These are phyloP conservation scores for Chloroceryle amazona DNA, from an alignment of 2,797 vertebrate genomes.

Conservation along the genomic window DNA sequence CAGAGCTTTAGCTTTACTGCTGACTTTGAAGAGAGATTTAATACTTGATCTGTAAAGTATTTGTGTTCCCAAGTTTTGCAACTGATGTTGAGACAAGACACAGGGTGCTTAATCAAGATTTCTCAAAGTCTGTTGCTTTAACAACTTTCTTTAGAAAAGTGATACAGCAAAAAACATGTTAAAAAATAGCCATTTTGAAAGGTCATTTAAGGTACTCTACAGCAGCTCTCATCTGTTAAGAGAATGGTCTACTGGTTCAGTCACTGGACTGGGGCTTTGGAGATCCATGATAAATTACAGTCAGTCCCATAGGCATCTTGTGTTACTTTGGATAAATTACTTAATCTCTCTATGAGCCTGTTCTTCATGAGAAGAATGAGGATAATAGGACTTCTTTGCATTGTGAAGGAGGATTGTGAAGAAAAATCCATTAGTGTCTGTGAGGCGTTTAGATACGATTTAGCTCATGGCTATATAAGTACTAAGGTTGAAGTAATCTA, in stretches of 20 bases:
- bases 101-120: background rate
- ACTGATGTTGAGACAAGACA: background rate
- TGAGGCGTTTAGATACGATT: background rate
- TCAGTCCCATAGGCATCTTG: constrained; percentile 49
- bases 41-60: background rate
- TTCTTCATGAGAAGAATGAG: constrained; percentile 40
- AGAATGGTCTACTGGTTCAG: constrained; percentile 43
- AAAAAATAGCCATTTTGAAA: constrained; percentile 10
- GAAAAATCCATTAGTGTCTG: constrained; percentile 40
- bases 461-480: constrained; percentile 1
- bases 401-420: constrained; percentile 36
- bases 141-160: background rate
- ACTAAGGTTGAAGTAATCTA: background rate
- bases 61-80: background rate
- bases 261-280: background rate
- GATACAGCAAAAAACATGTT: background rate
- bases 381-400: constrained; percentile 50
- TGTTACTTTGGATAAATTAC: constrained; percentile 60
- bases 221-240: background rate
- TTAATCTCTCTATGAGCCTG: constrained; percentile 52
- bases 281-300: constrained; percentile 63
- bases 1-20: constrained; percentile 26
- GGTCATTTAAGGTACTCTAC: constrained; percentile 43
- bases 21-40: background rate
- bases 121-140: background rate